A percentile compares a stretch with the other conserved stretches of the same genome.
Evolutionary conservation across 53 echinoderm and acorn worm species (phyloP).

Genomic region (Mesocentrotus franciscanus): DNA sequence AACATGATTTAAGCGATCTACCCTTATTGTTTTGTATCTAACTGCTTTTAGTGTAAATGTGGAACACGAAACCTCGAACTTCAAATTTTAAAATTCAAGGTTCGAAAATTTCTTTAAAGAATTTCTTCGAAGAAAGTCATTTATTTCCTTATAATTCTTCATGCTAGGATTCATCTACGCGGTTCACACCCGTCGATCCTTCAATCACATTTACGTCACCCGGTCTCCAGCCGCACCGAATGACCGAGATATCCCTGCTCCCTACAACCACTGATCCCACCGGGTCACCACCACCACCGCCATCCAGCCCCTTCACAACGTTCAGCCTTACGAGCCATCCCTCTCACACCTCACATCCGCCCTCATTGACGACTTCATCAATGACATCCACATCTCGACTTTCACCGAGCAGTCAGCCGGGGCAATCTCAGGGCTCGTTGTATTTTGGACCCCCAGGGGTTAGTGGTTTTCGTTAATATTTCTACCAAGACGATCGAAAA

Average conservation of each 20-base stretch:
- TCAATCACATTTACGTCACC: background rate
- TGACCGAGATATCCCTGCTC: constrained; percentile 20
- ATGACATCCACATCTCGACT: background rate
- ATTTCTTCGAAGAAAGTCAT: too few species aligned
- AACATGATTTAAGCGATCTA: too few species aligned
- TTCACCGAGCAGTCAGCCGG: background rate
- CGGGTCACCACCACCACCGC: background rate
- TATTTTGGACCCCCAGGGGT: constrained; percentile 48
- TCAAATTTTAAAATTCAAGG: too few species aligned
- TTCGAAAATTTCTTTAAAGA: too few species aligned
- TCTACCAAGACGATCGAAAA: too few species aligned
- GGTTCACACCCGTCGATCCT: constrained; percentile 3
- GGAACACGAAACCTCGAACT: too few species aligned
- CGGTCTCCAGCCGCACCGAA: background rate
- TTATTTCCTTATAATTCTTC: background rate
- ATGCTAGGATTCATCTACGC: constrained; percentile 4
- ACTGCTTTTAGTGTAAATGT: too few species aligned
- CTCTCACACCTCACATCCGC: background rate
- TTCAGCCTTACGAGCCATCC: background rate
- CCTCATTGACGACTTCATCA: background rate
- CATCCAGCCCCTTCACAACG: background rate
- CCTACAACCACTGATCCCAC: constrained; percentile 2
- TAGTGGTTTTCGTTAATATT: background rate
- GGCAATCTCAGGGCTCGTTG: constrained; percentile 2
- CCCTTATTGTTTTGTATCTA: too few species aligned